These are phyloP conservation scores for Caenorhabditis sp. DNA, from an alignment of 2,888 invertebrate genomes.

Conservation along the genomic window DNA sequence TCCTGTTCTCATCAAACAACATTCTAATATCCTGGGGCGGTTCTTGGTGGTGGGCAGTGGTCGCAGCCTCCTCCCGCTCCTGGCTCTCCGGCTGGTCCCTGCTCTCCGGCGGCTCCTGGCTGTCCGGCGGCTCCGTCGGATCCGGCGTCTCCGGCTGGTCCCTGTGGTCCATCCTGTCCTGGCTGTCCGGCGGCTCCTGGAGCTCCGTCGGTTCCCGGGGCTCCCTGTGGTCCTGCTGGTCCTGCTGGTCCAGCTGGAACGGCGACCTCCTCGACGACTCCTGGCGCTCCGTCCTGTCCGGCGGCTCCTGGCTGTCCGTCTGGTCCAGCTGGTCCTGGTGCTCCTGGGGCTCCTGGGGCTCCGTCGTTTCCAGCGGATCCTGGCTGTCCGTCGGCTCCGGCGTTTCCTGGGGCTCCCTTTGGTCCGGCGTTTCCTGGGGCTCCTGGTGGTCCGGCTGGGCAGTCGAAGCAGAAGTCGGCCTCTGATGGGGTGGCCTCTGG, in stretches of 20 bases:
- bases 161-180: no score
- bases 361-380: constrained; percentile 69
- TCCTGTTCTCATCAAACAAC: constrained; percentile 26
- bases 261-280: no score
- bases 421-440: constrained; percentile 64
- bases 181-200: no score
- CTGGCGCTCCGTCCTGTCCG: constrained; percentile 68
- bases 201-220: no score
- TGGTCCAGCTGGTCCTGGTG: constrained; percentile 66
- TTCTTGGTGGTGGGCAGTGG: constrained; percentile 66
- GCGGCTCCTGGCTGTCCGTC: constrained; percentile 64
- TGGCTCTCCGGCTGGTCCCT: no score
- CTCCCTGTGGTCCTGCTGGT: no score
- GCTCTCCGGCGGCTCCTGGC: no score
- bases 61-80: constrained; percentile 69
- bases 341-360: constrained; percentile 66
- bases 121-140: no score
- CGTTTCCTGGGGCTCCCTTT: constrained; percentile 66
- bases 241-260: no score
- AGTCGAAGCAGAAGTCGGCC: constrained; percentile 73
- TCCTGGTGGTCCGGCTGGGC: constrained; percentile 72
- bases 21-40: constrained; percentile 68
- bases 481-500: constrained; percentile 65
- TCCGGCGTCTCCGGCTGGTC: no score
- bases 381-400: constrained; percentile 66